Evolutionary conservation across 2,888 invertebrate genomes (phyloP).

Genomic region (Pelosia muscerda): DNA sequence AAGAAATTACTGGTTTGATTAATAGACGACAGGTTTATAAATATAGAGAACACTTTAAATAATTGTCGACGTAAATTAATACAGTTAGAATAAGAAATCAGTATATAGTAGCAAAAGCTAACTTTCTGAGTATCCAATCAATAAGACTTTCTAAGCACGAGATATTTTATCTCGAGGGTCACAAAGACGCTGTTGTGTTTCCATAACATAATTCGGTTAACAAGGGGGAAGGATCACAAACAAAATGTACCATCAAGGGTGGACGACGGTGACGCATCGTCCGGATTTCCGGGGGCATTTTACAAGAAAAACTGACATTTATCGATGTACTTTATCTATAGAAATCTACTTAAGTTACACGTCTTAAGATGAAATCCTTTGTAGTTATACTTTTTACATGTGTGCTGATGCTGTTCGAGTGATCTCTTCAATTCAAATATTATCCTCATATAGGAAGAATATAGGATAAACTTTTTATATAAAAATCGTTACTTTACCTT

Average conservation of each 20-base stretch:
- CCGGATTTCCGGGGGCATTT: constrained; percentile 68
- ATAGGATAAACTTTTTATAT: no score
- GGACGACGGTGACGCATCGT: constrained; percentile 73
- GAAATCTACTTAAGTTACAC: constrained; percentile 55
- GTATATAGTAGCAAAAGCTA: constrained; percentile 35
- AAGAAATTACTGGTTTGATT: constrained; percentile 6
- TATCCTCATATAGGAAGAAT: no score
- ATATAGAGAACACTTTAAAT: neutral
- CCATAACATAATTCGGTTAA: constrained; percentile 79
- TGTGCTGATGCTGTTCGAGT: neutral
- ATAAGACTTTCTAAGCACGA: constrained; percentile 65
- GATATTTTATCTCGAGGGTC: constrained; percentile 77
- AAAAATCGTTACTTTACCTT: no score
- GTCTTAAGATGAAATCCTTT: constrained; percentile 22
- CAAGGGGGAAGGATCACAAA: constrained; percentile 62
- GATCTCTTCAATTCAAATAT: no score
- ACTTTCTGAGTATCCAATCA: constrained; percentile 32
- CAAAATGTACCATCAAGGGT: constrained; percentile 47
- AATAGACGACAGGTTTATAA: neutral
- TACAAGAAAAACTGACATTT: constrained; percentile 68
- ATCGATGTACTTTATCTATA: constrained; percentile 73
- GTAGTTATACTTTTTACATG: neutral
- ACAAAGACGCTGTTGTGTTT: constrained; percentile 71
- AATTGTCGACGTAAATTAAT: neutral
- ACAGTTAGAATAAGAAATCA: constrained; percentile 11